Evolutionary conservation across 92 coral and sea anemone species (phyloP).

Genomic region (Umimayanthus chanpuru): DNA sequence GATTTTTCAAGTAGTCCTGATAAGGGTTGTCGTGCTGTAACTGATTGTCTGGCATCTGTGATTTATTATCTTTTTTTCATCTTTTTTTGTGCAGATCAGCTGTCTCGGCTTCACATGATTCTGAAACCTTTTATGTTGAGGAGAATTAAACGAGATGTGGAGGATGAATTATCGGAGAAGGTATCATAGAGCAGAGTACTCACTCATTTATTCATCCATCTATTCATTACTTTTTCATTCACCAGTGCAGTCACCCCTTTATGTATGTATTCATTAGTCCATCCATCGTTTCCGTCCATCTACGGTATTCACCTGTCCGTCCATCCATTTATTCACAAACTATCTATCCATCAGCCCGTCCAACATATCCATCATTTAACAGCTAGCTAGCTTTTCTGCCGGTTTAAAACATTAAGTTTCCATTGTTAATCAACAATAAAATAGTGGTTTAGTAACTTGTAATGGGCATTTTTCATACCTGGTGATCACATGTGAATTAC

Average conservation of each 20-base stretch:
- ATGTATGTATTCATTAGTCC: background rate
- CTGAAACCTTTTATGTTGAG: slow-evolving; percentile 98
- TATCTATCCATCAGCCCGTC: background rate
- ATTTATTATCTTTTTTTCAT: too few species aligned
- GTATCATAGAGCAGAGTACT: slow-evolving; percentile 38
- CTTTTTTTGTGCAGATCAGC: slow-evolving; percentile 72
- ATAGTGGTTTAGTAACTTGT: too few species aligned
- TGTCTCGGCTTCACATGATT: slow-evolving; percentile 99
- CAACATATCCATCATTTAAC: background rate
- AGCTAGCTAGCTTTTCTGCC: background rate
- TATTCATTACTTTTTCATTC: too few species aligned
- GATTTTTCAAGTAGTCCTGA: background rate
- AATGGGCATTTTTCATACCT: too few species aligned
- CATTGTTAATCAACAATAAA: too few species aligned
- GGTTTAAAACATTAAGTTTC: background rate
- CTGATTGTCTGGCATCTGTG: background rate
- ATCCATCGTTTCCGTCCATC: background rate
- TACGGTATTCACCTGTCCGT: background rate
- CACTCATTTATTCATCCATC: background rate
- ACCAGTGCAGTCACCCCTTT: background rate
- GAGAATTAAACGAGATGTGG: slow-evolving; percentile 96
- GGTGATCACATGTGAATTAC: background rate
- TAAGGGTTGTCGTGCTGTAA: background rate
- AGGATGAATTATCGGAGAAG: slow-evolving; percentile 97
- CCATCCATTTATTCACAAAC: background rate